Base-by-base conservation (phyloP, 1,140 invertebrate genomes). In the Zelostemma sp. region DNA sequence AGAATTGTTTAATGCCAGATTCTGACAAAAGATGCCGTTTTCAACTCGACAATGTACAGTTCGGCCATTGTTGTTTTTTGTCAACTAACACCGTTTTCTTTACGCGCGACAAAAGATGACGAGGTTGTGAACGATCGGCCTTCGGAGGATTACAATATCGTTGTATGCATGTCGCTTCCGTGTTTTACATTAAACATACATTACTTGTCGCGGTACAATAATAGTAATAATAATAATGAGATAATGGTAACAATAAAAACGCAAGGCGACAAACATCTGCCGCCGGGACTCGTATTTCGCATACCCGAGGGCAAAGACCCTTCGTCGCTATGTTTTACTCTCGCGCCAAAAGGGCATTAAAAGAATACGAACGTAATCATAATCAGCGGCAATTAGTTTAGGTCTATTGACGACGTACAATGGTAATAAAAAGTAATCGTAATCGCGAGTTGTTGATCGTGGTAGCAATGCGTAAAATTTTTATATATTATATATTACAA, bases 401-500 rank as follows among this genome's bases (percentile, higher is more conserved):
- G n/a, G n/a, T n/a, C n/a, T n/a, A n/a, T n/a, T n/a, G 8, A 38
- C 35, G 15, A 43, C 14, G 31, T 62, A 45, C 54, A 51, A 56
- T 64, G 59, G 50, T 59, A 71, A 67, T 64, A 56, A 66, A 72
- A 56, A 33, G 67, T 72, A 62, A 68, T 62, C 8, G 69, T 68
- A 68, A 68, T 64, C 51, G 58, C 57, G 67, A 35, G 33, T 35
- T 35, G 33, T 35, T 70, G 59, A 73, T 57, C 50, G 41, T 48
- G 56, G 40, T 74, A 79, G 68, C 68, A 53, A 69, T 77, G 73
- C 64, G 67, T 77, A 78, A 48, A 70, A 31, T 61, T 65, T 63
- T 68, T 28, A 45, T 56, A 59, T 82, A 84, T 49, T 56, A 59
- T 82, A 84, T 84, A 73, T 80, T 84, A 84, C 81, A 82, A 83